These are phyloP conservation scores for Andinoacara biseriatus DNA, from an alignment of 2,113 vertebrate species.

Conservation along the genomic window DNA sequence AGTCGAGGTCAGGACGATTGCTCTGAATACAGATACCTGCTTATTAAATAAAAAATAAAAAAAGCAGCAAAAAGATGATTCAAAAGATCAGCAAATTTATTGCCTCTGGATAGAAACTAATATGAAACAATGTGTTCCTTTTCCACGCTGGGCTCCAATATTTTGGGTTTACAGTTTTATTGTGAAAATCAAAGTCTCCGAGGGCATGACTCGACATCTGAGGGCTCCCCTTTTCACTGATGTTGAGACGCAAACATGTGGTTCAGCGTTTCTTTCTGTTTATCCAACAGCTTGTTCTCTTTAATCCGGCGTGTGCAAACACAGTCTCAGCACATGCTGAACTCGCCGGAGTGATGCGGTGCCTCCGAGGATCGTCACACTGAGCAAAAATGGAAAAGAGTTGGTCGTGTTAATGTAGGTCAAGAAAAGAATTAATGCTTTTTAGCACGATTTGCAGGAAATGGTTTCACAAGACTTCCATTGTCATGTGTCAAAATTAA, in stretches of 20 bases:
- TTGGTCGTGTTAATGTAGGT: slow-evolving; percentile 9
- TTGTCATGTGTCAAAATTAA: neutral
- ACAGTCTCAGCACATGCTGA: slow-evolving; percentile 30
- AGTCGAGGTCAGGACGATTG: slow-evolving; percentile 3
- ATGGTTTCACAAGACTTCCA: neutral
- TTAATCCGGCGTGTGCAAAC: slow-evolving; percentile 38
- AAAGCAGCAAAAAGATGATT: neutral
- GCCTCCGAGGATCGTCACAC: slow-evolving; percentile 2
- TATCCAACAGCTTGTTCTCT: slow-evolving; percentile 48
- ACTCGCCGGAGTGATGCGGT: neutral
- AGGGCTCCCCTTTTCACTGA: slow-evolving; percentile 9
- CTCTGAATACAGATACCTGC: neutral
- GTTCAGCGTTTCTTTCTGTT: slow-evolving; percentile 56
- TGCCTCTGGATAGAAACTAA: neutral
- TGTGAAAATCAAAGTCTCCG: neutral
- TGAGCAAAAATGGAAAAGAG: neutral
- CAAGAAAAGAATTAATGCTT: neutral
- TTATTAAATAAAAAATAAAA: neutral
- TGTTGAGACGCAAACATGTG: slow-evolving; percentile 19
- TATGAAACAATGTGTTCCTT: neutral
- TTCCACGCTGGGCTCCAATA: neutral
- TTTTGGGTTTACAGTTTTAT: neutral
- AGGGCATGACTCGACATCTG: slow-evolving; percentile 1
- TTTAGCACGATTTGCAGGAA: neutral
- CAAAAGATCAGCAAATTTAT: neutral